Percentiles rank a stretch among this genome's conserved stretches.
phyloP scores from a whole-genome alignment of 2,888 invertebrate species.

The Andrena bucephala region DNA sequence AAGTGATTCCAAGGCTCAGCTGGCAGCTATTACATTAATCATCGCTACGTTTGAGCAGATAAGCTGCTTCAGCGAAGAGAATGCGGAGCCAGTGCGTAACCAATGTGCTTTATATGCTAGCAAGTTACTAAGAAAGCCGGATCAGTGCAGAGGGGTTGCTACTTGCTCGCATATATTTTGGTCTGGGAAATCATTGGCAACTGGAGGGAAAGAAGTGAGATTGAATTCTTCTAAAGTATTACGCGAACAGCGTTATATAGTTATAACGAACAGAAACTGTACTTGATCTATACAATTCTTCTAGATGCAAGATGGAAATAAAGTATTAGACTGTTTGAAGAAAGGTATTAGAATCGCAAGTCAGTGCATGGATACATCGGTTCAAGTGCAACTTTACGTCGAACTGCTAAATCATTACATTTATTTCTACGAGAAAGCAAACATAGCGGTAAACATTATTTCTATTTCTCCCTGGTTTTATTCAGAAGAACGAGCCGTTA shows the following conservation, averaged over 20 bases:
- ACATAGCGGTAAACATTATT: conserved; percentile 86
- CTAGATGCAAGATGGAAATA: conserved; percentile 94
- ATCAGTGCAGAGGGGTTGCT: conserved; percentile 98
- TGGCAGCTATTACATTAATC: conserved; percentile 97
- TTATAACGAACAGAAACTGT: not conserved
- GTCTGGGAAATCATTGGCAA: conserved; percentile 91
- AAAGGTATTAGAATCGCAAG: conserved; percentile 97
- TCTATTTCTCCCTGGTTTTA: not conserved
- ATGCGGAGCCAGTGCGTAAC: conserved; percentile 97
- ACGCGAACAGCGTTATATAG: no score
- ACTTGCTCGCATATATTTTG: conserved; percentile 98
- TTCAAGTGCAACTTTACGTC: conserved; percentile 97
- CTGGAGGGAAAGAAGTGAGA: conserved; percentile 85
- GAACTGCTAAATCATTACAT: conserved; percentile 97
- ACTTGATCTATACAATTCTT: conserved; percentile 28
- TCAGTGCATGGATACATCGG: conserved; percentile 98
- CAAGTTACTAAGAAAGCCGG: conserved; percentile 98
- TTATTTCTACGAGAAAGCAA: conserved; percentile 96
- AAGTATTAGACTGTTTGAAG: conserved; percentile 97
- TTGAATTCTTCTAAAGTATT: not conserved
- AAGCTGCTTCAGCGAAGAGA: conserved; percentile 97
- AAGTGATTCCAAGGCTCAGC: conserved; percentile 97
- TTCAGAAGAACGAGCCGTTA: conserved; percentile 2
- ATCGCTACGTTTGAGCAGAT: conserved; percentile 98
- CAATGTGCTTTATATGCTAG: conserved; percentile 98